phyloP scores from a whole-genome alignment of 2,797 vertebrate genomes.

The Aselliscus stoliczkanus region DNA sequence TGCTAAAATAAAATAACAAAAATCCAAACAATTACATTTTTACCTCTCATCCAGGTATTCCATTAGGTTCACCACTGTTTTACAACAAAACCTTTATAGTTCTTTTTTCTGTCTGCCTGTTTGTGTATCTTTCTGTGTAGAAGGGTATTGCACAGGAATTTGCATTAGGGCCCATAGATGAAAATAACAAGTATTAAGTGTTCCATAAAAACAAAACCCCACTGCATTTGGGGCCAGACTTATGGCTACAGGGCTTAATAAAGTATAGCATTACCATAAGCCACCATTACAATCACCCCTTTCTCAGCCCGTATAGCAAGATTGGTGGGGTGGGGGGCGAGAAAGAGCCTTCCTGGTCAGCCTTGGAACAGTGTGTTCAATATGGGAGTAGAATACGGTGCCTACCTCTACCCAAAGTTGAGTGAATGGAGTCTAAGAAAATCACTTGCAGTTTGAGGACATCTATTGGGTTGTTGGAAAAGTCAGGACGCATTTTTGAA shows the following conservation, averaged over 20 bases:
- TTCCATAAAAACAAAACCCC: not conserved
- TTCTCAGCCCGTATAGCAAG: not conserved
- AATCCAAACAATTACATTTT: not conserved
- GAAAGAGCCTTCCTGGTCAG: not conserved
- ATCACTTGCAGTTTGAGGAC: not conserved
- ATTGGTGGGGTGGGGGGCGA: not conserved
- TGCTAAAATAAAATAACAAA: slow-evolving; percentile 6
- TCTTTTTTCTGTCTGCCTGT: not conserved
- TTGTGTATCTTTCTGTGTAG: not conserved
- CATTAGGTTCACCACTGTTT: not conserved
- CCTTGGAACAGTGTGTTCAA: not conserved
- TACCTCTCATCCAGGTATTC: not conserved
- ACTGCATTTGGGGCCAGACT: not conserved
- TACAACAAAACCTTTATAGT: not conserved
- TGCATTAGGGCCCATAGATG: not conserved
- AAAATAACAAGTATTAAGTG: slow-evolving; percentile 14
- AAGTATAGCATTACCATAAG: not conserved
- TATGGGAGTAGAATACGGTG: not conserved
- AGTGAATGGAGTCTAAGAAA: not conserved
- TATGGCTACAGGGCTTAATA: not conserved
- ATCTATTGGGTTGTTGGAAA: too few relatives aligned
- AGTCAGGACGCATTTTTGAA: too few relatives aligned
- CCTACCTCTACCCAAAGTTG: not conserved
- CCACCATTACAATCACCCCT: not conserved
- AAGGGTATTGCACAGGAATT: not conserved